Base-by-base conservation (phyloP, 2,888 invertebrate species). In the Thymelicus lineola region DNA sequence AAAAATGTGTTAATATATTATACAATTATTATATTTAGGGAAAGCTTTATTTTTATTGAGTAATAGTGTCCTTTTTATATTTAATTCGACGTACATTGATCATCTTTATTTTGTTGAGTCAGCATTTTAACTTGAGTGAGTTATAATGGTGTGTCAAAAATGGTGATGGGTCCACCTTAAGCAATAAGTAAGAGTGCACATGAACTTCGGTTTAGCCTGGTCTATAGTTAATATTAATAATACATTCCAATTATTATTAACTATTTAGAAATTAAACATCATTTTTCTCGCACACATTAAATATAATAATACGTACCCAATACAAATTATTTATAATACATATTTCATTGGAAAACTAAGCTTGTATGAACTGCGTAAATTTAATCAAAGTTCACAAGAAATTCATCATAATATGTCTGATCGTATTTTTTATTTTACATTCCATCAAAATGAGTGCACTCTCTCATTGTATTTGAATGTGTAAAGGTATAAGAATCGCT, bases 401-500 rank as follows among this genome's bases (percentile, higher is more conserved):
- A 28, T 28, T 28, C 28, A 28, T 28, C 28, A 28, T 3, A 28
- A 28, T 28, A 28, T 28, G 28, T 28, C 28, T 28, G 3, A 28
- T 28, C 28, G 0, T 42, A 12, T 17, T 9, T 50, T 50, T 7
- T 20, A 53, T 53, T 53, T 12, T 53, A 20, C 20, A 20, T 53
- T 53, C 53, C 20, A 20, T 20, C 2, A 20, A 20, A 53, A 7
- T 20, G 45, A 45, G 58, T 62, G 72, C 65, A 70, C 57, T 72
- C 61, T 70, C 50, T 45, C 46, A 58, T 53, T 46, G 42, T 15
- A 55, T 48, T 62, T 42, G 62, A 48, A 12, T 57, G 50, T 55
- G 15, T 46, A 70, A 70, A 71, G 73, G 71, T 28, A 12, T 72
- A 79, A 79, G 81, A 82, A 81, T 83, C 81, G 78, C 80, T 72